A percentile compares a stretch with the other conserved stretches of the same genome.
phyloP scores from a whole-genome alignment of 2,797 vertebrate genomes.

The Paedocypris micromegethes region DNA sequence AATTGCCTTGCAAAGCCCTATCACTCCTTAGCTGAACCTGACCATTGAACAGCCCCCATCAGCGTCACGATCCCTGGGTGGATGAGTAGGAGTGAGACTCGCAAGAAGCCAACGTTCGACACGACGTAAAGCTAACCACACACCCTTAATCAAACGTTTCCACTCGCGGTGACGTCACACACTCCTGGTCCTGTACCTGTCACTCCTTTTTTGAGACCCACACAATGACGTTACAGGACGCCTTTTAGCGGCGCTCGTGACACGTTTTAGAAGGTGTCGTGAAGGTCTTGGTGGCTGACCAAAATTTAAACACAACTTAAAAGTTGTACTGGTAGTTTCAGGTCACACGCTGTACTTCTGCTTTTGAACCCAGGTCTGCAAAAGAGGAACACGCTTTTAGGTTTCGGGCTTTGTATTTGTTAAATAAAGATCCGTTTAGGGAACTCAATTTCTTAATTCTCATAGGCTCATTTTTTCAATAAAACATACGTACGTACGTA shows the following conservation, averaged over 20 bases:
- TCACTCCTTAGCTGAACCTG: not conserved
- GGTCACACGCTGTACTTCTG: slow-evolving; percentile 49
- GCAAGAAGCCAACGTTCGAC: slow-evolving; percentile 43
- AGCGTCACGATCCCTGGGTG: slow-evolving; percentile 23
- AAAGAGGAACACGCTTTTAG: slow-evolving; percentile 33
- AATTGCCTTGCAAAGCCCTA: not conserved
- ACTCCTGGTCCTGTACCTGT: slow-evolving; percentile 42
- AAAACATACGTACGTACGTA: not conserved
- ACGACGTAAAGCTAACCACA: slow-evolving; percentile 24
- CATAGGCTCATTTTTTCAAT: not conserved
- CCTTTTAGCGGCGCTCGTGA: slow-evolving; percentile 14
- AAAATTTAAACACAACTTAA: slow-evolving; percentile 20
- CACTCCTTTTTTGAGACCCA: slow-evolving; percentile 21
- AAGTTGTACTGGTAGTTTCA: slow-evolving; percentile 16
- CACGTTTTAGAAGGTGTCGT: not conserved
- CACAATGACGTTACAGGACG: slow-evolving; percentile 19
- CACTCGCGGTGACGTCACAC: slow-evolving; percentile 53
- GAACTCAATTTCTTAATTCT: not conserved
- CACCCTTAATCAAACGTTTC: slow-evolving; percentile 10
- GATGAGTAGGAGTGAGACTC: slow-evolving; percentile 22
- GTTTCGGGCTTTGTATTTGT: slow-evolving; percentile 3
- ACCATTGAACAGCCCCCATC: slow-evolving; percentile 7
- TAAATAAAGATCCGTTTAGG: slow-evolving; percentile 1
- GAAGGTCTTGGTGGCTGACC: slow-evolving; percentile 1
- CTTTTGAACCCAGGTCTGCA: slow-evolving; percentile 39